Base-by-base conservation (phyloP, 2,888 invertebrate genomes). In the Erebia ligea region DNA sequence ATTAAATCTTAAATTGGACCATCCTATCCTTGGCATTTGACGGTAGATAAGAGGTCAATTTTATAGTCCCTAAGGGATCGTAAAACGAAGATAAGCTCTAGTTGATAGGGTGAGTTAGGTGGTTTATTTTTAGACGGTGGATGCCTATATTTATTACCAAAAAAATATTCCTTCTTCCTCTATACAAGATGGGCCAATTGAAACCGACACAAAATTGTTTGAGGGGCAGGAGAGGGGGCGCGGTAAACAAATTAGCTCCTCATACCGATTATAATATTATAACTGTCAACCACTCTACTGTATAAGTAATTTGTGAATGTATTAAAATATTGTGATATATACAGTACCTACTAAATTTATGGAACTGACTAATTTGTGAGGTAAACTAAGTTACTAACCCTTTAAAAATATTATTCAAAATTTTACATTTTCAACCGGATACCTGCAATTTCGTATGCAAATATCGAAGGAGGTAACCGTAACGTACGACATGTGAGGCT, bases 41-140 rank as follows among this genome's bases (percentile, higher is more conserved):
- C 77, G 68, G 76, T 61, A 75, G 86, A 84, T 86, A 86, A 82
- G 80, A 79, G 78, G 75, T 71, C 77, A 70, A 79, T 85, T 88
- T 86, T 86, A 86, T 85, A 73, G 81, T 80, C 81, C 77, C 79
- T 58, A 80, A 81, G 80, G 81, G 81, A 77, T 81, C 79, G 80
- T 83, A 80, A 83, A 84, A 79, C 73, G 78, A 76, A 78, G 75
- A 82, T 84, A 83, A 84, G 83, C 58, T 58, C 40, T 52, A 61
- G 19, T 59, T 67, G 25, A 52, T 67, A 61, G 67, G 67, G 67
- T 67, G 48, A 67, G 48, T 67, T 67, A 58, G 45, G 25, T 58
- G 25, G 58, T 67, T 48, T 67, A 67, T 67, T 67, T 67, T 67
- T 58, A 67, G 67, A 25, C 40, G 9, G 34, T 19, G 48, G 50